These are phyloP conservation scores for Zootermopsis nevadensis DNA, from an alignment of 2,888 invertebrate genomes.

Conservation along the genomic window DNA sequence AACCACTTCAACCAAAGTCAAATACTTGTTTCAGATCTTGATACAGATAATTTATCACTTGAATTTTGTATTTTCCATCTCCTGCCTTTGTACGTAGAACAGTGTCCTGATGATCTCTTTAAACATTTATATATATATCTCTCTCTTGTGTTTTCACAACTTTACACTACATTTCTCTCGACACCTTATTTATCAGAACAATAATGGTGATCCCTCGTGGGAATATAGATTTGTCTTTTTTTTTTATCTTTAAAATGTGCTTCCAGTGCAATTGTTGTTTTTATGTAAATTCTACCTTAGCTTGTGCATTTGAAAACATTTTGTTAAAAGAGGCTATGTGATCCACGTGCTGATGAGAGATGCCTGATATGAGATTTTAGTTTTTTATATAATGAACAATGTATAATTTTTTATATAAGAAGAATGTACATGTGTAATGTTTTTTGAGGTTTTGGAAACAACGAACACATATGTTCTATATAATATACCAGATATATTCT, in stretches of 20 bases:
- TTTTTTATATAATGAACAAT: conserved; percentile 49
- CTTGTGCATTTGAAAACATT: conserved; percentile 42
- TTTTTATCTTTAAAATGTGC: conserved; percentile 35
- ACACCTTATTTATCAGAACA: not conserved
- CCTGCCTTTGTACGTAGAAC: not conserved
- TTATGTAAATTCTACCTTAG: conserved; percentile 35
- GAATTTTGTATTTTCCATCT: not conserved
- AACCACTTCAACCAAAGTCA: not conserved
- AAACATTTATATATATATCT: not conserved
- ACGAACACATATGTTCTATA: conserved; percentile 43
- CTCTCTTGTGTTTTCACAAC: conserved; percentile 17
- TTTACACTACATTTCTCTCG: not conserved
- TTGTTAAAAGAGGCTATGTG: conserved; percentile 36
- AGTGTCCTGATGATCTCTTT: not conserved
- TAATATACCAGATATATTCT: conserved; percentile 42
- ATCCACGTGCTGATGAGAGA: conserved; percentile 39
- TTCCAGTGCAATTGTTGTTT: conserved; percentile 37
- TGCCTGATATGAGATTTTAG: conserved; percentile 43
- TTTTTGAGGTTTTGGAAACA: conserved; percentile 49
- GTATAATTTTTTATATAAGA: conserved; percentile 49
- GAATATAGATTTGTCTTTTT: conserved; percentile 14
- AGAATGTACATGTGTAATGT: conserved; percentile 45
- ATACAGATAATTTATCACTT: not conserved
- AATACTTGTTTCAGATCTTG: not conserved
- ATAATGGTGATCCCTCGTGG: conserved; percentile 18